Evolutionary conservation across 2,797 vertebrate genomes (phyloP).

Genomic region (Dicrostonyx torquatus): DNA sequence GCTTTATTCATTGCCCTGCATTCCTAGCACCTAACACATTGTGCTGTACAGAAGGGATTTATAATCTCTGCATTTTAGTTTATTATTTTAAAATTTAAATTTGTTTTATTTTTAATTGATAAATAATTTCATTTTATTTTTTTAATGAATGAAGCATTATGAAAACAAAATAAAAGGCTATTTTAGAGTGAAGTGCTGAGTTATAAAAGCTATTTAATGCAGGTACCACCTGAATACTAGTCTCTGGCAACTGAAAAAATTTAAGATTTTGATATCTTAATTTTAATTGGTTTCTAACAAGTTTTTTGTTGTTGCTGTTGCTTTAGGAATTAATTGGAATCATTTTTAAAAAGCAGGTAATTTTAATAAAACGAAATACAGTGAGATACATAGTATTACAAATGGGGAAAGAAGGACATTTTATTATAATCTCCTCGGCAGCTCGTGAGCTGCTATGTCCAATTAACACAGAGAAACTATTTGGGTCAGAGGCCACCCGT

Average conservation of each 20-base stretch:
- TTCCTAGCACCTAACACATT: neutral
- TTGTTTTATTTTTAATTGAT: conserved; percentile 28
- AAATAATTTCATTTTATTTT: conserved; percentile 39
- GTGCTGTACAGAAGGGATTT: neutral
- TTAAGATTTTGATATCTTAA: conserved; percentile 1
- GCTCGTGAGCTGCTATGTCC: conserved; percentile 38
- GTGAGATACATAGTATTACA: conserved; percentile 5
- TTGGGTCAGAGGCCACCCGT: conserved; percentile 15
- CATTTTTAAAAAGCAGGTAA: conserved; percentile 43
- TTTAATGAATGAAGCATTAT: conserved; percentile 47
- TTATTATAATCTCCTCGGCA: conserved; percentile 29
- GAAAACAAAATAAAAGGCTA: conserved; percentile 39
- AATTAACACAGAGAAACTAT: conserved; percentile 48
- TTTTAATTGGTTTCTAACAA: conserved; percentile 68
- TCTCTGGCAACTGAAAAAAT: neutral
- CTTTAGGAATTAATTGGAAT: conserved; percentile 42
- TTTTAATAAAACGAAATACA: conserved; percentile 58
- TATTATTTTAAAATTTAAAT: neutral
- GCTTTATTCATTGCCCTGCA: neutral
- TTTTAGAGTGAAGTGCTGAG: conserved; percentile 18
- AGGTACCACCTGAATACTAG: neutral
- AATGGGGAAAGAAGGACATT: conserved; percentile 7
- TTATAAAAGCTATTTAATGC: neutral
- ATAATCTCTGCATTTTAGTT: neutral
- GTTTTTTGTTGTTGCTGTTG: neutral